Evolutionary conservation across 2,113 vertebrate species (phyloP).

Genomic region (Phoxinus phoxinus): DNA sequence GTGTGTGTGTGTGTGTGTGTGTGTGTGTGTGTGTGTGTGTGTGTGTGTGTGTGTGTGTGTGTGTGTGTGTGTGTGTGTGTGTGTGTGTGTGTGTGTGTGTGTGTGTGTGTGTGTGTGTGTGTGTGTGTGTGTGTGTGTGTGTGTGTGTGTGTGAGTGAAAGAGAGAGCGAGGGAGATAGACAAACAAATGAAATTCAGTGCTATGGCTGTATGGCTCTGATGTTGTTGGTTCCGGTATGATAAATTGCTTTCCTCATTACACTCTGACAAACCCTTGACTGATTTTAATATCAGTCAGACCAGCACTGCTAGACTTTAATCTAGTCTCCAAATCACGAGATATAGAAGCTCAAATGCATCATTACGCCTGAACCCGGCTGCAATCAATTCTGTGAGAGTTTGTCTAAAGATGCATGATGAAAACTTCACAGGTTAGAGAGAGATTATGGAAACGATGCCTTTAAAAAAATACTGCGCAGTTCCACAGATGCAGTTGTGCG

Average conservation of each 20-base stretch:
- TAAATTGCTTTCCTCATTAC: background rate
- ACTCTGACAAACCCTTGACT: background rate
- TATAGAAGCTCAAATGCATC: background rate
- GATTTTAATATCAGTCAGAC: background rate
- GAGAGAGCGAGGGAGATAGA: slow-evolving; percentile 10
- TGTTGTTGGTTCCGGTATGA: background rate
- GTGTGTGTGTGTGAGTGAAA: no score
- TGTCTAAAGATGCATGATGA: background rate
- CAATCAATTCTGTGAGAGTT: background rate
- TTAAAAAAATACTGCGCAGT: no score
- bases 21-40: no score
- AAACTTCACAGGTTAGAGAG: background rate
- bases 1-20: no score
- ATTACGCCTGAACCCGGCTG: background rate
- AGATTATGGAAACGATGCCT: background rate
- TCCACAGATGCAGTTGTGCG: no score
- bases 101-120: no score
- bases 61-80: no score
- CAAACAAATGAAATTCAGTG: background rate
- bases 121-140: no score
- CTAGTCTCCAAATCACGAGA: background rate
- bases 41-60: no score
- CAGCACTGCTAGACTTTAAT: background rate
- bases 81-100: no score
- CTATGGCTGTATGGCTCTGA: background rate